phyloP scores from a whole-genome alignment of 2,113 vertebrate species.

The Lutjanus erythropterus region DNA sequence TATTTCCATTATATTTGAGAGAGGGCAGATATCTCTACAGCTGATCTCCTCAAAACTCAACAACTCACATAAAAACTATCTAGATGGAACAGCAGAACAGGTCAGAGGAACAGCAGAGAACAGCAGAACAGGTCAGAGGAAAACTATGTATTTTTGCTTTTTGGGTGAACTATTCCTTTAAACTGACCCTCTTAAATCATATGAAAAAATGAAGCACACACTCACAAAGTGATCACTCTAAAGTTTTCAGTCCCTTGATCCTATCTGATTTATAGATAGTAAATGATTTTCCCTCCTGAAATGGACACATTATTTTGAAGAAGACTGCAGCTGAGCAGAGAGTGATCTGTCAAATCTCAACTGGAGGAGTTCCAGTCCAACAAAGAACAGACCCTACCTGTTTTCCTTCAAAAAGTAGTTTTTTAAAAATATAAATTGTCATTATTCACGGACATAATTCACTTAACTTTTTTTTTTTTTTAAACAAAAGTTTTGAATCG shows the following conservation, averaged over 20 bases:
- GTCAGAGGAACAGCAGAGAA: too few relatives aligned
- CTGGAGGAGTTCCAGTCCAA: constrained; percentile 35
- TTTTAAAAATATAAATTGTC: constrained; percentile 7
- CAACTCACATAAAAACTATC: too few relatives aligned
- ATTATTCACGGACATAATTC: background rate
- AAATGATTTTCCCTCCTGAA: constrained; percentile 41
- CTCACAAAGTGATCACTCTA: constrained; percentile 17
- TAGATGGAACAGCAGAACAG: too few relatives aligned
- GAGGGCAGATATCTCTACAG: too few relatives aligned
- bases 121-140: too few relatives aligned
- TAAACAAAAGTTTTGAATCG: background rate
- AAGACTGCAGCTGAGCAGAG: constrained; percentile 26
- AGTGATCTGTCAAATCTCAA: constrained; percentile 51
- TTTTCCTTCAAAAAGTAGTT: background rate
- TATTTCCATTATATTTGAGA: too few relatives aligned
- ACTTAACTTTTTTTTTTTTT: background rate
- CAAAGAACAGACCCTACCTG: constrained; percentile 35
- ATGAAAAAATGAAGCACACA: constrained; percentile 11
- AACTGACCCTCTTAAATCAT: background rate
- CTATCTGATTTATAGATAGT: constrained; percentile 59
- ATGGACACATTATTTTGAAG: constrained; percentile 46
- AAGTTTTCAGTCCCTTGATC: constrained; percentile 45
- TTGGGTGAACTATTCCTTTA: too few relatives aligned
- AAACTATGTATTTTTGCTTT: too few relatives aligned
- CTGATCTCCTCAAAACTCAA: too few relatives aligned